These are phyloP conservation scores for Rhagonycha lutea DNA, from an alignment of 2,888 invertebrate genomes.

Conservation along the genomic window DNA sequence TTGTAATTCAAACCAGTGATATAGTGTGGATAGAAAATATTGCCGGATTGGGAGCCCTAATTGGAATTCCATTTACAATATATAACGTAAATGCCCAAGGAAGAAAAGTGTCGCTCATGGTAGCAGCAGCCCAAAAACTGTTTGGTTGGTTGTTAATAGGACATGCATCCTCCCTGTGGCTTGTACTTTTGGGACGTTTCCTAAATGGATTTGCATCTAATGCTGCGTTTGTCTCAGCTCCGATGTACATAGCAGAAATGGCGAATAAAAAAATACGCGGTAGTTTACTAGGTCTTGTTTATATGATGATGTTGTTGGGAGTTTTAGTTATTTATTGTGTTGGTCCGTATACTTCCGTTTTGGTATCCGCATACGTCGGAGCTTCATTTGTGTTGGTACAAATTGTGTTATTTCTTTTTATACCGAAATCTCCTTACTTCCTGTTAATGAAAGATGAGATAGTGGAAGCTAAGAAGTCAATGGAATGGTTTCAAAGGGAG, in stretches of 20 bases:
- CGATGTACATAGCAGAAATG: constrained; percentile 30
- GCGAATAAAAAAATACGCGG: constrained; percentile 26
- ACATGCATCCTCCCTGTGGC: background rate
- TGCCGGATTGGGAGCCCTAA: constrained; percentile 20
- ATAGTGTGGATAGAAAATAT: constrained; percentile 22
- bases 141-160: constrained; percentile 24
- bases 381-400: constrained; percentile 14
- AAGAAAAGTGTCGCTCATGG: constrained; percentile 23
- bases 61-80: constrained; percentile 25
- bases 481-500: constrained; percentile 62
- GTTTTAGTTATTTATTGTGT: constrained; percentile 22
- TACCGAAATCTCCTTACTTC: constrained; percentile 45
- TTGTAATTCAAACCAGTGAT: constrained; percentile 16
- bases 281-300: constrained; percentile 20
- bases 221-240: constrained; percentile 26
- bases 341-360: constrained; percentile 26
- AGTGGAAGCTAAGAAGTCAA: constrained; percentile 55
- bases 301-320: constrained; percentile 27
- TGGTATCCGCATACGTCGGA: constrained; percentile 21
- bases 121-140: constrained; percentile 19
- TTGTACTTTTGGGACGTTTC: constrained; percentile 21
- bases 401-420: constrained; percentile 15
- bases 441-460: constrained; percentile 49
- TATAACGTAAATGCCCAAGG: constrained; percentile 19
- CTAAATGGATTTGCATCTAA: constrained; percentile 24